Evolutionary conservation across 2,888 invertebrate genomes (phyloP).

Genomic region (Oegoconia quadripuncta): DNA sequence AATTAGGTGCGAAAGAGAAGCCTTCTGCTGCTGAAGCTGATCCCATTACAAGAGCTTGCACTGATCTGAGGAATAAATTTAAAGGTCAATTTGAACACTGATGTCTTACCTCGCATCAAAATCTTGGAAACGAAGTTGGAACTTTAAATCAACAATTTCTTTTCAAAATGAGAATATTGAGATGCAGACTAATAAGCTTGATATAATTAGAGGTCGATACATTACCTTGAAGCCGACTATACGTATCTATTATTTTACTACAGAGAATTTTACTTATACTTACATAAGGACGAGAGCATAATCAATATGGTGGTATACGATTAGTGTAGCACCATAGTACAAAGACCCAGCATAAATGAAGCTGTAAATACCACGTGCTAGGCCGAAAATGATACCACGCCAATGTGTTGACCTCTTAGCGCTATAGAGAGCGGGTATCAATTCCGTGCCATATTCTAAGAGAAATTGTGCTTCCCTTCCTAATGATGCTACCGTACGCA

Average conservation of each 20-base stretch:
- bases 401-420: slow-evolving; percentile 81
- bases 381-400: slow-evolving; percentile 83
- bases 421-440: slow-evolving; percentile 78
- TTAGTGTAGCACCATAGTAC: slow-evolving; percentile 85
- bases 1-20: slow-evolving; percentile 88
- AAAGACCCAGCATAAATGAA: slow-evolving; percentile 85
- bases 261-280: no score
- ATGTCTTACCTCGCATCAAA: no score
- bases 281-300: slow-evolving; percentile 85
- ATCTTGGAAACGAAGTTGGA: no score
- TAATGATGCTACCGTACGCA: slow-evolving; percentile 86
- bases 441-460: slow-evolving; percentile 78
- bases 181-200: no score
- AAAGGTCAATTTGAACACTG: no score
- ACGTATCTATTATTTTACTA: no score
- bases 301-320: slow-evolving; percentile 75
- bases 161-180: no score
- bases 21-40: slow-evolving; percentile 85
- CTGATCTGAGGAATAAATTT: slow-evolving; percentile 75
- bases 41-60: slow-evolving; percentile 85
- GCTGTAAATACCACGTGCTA: slow-evolving; percentile 84
- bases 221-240: no score
- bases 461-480: slow-evolving; percentile 85
- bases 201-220: no score
- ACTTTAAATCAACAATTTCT: no score